These are phyloP conservation scores for Acanthosepion esculentum DNA, from an alignment of 2,888 invertebrate genomes.

Conservation along the genomic window DNA sequence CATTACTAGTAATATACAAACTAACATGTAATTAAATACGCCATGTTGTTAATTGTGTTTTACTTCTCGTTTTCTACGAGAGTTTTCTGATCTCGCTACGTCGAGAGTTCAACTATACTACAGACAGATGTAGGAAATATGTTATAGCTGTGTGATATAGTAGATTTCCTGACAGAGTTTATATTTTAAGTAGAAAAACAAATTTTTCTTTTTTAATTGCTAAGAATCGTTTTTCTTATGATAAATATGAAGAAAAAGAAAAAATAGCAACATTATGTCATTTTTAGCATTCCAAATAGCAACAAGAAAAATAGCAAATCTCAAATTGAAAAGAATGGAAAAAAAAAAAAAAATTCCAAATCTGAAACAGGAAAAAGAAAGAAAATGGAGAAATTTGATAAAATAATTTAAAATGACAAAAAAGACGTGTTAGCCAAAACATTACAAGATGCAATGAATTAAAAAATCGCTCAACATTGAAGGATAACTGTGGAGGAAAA, in stretches of 20 bases:
- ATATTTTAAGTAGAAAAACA: no score
- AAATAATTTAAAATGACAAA: not conserved
- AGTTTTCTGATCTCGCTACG: no score
- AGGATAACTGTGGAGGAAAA: not conserved
- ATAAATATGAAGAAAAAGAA: no score
- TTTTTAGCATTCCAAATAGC: not conserved
- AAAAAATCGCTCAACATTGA: not conserved
- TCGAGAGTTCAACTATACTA: no score
- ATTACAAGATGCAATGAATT: not conserved
- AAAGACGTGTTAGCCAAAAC: not conserved
- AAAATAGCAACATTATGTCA: not conserved
- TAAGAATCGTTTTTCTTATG: no score
- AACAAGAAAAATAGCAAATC: not conserved
- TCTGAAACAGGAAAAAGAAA: not conserved
- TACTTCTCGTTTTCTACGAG: no score
- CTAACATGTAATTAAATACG: no score
- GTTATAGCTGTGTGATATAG: not conserved
- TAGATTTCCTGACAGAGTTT: no score
- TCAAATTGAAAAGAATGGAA: not conserved
- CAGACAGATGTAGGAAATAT: not conserved
- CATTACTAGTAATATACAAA: no score
- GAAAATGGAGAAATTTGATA: not conserved
- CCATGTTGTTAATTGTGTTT: no score
- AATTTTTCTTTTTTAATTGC: no score
- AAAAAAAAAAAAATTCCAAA: not conserved